These are phyloP conservation scores for Rhinophrynus dorsalis DNA, from an alignment of 2,797 vertebrate genomes.

Conservation along the genomic window DNA sequence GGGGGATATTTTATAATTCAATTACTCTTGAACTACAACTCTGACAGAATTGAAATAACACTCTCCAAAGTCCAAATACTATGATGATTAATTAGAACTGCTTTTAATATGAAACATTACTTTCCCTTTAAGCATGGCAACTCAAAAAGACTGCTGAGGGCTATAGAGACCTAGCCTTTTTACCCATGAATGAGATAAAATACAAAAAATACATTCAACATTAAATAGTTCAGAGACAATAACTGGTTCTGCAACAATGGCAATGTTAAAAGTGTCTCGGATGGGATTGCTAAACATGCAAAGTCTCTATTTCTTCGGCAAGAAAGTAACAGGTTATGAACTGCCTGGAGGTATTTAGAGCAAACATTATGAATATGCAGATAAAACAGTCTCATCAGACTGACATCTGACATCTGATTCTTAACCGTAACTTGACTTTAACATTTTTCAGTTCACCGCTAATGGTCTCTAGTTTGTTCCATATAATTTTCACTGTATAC, in stretches of 20 bases:
- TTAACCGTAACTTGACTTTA: background rate
- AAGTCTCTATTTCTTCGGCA: background rate
- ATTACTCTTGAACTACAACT: too few species aligned
- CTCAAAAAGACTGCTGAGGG: too few species aligned
- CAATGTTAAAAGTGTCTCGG: constrained; percentile 7
- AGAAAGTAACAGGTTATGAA: background rate
- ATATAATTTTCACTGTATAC: constrained; percentile 36
- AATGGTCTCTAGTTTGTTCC: constrained; percentile 35
- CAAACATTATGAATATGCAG: background rate
- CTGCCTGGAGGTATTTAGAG: background rate
- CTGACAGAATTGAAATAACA: too few species aligned
- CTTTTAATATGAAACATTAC: too few species aligned
- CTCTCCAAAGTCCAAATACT: too few species aligned
- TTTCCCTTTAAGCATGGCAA: too few species aligned
- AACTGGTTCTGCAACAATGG: background rate
- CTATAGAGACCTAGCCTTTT: too few species aligned
- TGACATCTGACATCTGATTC: background rate
- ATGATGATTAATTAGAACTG: too few species aligned
- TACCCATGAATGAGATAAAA: too few species aligned
- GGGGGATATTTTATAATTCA: too few species aligned
- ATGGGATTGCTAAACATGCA: constrained; percentile 8
- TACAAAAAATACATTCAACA: too few species aligned
- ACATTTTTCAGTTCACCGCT: background rate
- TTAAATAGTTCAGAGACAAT: constrained; percentile 1
- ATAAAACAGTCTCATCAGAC: constrained; percentile 2